Base-by-base conservation (phyloP, 2,113 vertebrate species). In the Sarotherodon lohbergeri region DNA sequence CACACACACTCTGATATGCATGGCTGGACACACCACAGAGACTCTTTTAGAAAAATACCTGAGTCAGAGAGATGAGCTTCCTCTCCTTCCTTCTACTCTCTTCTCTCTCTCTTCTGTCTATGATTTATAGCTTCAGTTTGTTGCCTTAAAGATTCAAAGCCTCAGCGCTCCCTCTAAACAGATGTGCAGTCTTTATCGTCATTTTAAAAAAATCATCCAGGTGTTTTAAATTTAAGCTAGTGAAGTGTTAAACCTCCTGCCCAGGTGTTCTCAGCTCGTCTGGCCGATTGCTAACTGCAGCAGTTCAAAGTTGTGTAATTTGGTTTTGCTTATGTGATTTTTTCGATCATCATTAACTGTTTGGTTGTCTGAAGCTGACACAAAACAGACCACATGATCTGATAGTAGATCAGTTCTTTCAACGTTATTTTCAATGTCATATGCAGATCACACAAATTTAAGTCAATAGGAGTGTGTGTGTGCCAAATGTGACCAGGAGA, bases 1-100 rank as follows among this genome's bases (percentile, higher is more conserved):
- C 56, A 79, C 83, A 79, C 54, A 50, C 71, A 41, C 83, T 54
- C 73, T 46, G 46, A 83, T 83, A 86, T 89, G 88, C 88, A 89
- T 89, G 73, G 32, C 6, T 54, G 81, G 57, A 59, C 46, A 59
- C 27, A 27, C 48, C 57, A 48, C 86, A 50, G 81, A 50, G 46
- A 50, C 71, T 50, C 43, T 76, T 76, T 76, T 50, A 8, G 43
- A 78, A 78, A 78, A 78, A 78, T 78, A 78, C 73, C 73, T 52
- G 29, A 78, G 73, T 89, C 59, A 83, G 80, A 59, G 6, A 27
- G 19, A 81, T 10, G 34, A 86, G 46, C 55, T 78, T 78, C 27
- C 63, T 32, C 43, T 63, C 46, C 43, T 57, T 29, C 5, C 73
- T n/a, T 52, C 32, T 22, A 12, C 61, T 46, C 48, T 73, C 52